Evolutionary conservation across 2,113 vertebrate species (phyloP).

Genomic region (Aphyosemion australe): DNA sequence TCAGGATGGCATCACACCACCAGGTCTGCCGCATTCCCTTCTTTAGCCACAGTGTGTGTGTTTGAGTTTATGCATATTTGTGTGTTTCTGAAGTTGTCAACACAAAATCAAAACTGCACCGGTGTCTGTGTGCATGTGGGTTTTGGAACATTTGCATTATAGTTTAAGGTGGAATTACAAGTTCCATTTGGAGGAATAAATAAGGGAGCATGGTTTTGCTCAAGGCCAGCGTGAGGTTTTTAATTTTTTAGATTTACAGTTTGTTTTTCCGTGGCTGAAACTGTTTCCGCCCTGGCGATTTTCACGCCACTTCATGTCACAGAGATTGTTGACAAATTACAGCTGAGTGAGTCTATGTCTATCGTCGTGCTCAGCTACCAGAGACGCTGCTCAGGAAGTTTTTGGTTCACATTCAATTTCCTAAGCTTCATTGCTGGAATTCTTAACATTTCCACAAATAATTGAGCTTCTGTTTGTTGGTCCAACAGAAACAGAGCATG

Average conservation of each 20-base stretch:
- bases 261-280: constrained; percentile 19
- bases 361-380: constrained; percentile 7
- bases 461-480: constrained; percentile 66
- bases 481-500: constrained; percentile 77
- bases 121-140: neutral
- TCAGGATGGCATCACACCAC: constrained; percentile 62
- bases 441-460: constrained; percentile 82
- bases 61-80: neutral
- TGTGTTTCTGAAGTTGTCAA: constrained; percentile 16
- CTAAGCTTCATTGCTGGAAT: constrained; percentile 74
- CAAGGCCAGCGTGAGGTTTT: constrained; percentile 6
- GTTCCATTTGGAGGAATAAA: constrained; percentile 44
- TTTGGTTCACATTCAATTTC: constrained; percentile 62
- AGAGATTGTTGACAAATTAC: constrained; percentile 7
- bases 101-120: constrained; percentile 4
- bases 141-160: constrained; percentile 8
- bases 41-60: constrained; percentile 13
- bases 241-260: constrained; percentile 16
- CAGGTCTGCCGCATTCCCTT: constrained; percentile 28
- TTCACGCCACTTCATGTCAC: neutral
- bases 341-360: neutral
- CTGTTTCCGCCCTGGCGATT: neutral
- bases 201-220: constrained; percentile 20
- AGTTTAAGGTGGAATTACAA: constrained; percentile 44
- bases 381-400: constrained; percentile 38